phyloP scores from a whole-genome alignment of 2,888 invertebrate genomes.

The Thereva nobilitata region DNA sequence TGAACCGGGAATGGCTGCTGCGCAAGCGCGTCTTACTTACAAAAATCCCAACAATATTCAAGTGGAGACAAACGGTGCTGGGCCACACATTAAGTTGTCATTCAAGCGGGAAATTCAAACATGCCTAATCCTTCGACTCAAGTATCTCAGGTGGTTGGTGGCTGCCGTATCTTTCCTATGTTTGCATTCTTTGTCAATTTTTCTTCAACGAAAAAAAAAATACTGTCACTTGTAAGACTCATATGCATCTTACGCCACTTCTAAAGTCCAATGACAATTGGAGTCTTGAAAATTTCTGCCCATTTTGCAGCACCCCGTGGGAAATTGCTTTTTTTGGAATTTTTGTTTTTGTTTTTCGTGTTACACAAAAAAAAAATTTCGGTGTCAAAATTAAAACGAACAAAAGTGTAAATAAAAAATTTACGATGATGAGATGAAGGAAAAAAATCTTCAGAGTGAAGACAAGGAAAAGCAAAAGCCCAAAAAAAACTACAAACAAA shows the following conservation, averaged over 20 bases:
- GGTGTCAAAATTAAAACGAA: slow-evolving; percentile 24
- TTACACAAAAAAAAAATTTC: background rate
- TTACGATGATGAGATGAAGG: too few species aligned
- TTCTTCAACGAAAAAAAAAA: too few species aligned
- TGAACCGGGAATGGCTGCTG: too few species aligned
- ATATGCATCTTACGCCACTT: background rate
- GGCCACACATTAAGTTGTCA: slow-evolving; percentile 45
- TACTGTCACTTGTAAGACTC: slow-evolving; percentile 4
- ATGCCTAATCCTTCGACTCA: slow-evolving; percentile 57
- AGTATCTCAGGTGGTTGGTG: slow-evolving; percentile 49
- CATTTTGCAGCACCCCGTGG: background rate
- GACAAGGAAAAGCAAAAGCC: slow-evolving; percentile 1
- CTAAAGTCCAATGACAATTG: background rate
- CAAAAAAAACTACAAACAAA: slow-evolving; percentile 20
- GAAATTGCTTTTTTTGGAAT: too few species aligned
- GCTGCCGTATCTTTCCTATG: slow-evolving; percentile 17
- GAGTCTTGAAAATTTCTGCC: slow-evolving; percentile 6
- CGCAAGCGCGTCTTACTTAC: too few species aligned
- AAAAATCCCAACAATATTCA: background rate
- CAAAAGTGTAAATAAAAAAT: too few species aligned
- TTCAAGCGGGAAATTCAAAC: slow-evolving; percentile 55
- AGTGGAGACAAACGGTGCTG: slow-evolving; percentile 25
- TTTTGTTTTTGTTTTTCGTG: too few species aligned
- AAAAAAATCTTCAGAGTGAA: slow-evolving; percentile 3
- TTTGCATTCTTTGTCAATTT: too few species aligned